Evolutionary conservation across 1,140 invertebrate genomes (phyloP), one percentile per base, ranked within the genome.

Genomic region (Bombus vancouverensis): DNA sequence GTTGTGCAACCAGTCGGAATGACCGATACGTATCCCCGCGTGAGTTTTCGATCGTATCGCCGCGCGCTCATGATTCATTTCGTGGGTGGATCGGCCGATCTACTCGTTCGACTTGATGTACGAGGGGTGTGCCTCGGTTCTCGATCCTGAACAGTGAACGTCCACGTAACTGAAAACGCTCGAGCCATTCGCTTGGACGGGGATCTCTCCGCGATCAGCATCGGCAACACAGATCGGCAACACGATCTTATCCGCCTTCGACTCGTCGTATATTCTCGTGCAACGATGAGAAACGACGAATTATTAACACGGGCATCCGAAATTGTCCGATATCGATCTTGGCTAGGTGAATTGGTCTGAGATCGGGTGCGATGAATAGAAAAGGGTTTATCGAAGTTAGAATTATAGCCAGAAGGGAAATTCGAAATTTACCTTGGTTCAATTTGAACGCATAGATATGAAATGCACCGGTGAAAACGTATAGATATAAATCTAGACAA

Each of bases 1-100:
- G 32, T 88, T 80, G 83, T 37, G 42, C 71, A 88, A 81, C 66
- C 57, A 34, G 62, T n/a, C 65, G 5, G 65, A 76, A 77, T 70
- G 73, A 88, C 34, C 42, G 78, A 89, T 85, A 81, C 47, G 66
- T 65, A 77, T 81, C 39, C 78, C 39, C 75, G 74, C 77, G 85
- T 76, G 65, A 79, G 86, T 82, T 66, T 86, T 86, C 34, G 78
- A 89, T 89, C 76, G 28, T 85, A 89, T 88, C 73, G 39, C 37
- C 8, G 37, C 44, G 13, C 73, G 73, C 15, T 6, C 84, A 68
- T 80, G 65, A 82, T 87, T 89, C 68, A 86, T 89, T 89, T 89
- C 88, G 80, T 76, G 80, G 88, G 71, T 89, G 84, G 87, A 83
- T 89, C 84, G 80, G 28, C n/a, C 83, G 87, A 87, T 86, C 84